Evolutionary conservation across 2,113 vertebrate species (phyloP).

Genomic region (Ictalurus furcatus): DNA sequence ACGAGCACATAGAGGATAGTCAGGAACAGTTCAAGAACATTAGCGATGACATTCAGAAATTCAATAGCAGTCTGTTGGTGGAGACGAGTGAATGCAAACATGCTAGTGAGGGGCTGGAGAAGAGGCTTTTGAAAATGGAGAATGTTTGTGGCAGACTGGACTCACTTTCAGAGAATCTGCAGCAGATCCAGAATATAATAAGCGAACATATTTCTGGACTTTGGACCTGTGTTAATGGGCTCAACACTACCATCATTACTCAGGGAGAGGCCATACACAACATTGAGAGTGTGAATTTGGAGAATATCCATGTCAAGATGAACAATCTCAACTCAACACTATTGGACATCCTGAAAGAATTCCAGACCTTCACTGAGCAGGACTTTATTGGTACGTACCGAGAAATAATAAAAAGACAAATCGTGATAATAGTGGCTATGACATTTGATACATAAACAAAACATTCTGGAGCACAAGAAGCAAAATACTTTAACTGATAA

Average conservation of each 20-base stretch:
- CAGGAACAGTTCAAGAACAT: conserved; percentile 72
- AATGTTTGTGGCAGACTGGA: conserved; percentile 81
- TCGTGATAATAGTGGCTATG: not conserved
- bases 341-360: conserved; percentile 68
- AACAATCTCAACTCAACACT: conserved; percentile 80
- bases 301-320: conserved; percentile 69
- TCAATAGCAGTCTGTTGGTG: conserved; percentile 64
- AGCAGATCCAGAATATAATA: conserved; percentile 81
- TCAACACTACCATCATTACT: conserved; percentile 76
- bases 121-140: conserved; percentile 81
- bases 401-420: not conserved
- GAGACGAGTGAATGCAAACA: conserved; percentile 72
- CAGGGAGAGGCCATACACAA: conserved; percentile 76
- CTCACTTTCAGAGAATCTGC: conserved; percentile 75
- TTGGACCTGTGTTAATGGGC: conserved; percentile 80
- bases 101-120: conserved; percentile 72
- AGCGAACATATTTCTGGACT: conserved; percentile 82
- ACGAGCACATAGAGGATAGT: conserved; percentile 71
- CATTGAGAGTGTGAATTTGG: conserved; percentile 76
- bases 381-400: conserved; percentile 73
- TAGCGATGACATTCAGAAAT: conserved; percentile 66
- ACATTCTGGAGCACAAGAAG: not conserved
- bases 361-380: conserved; percentile 71
- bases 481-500: not conserved
- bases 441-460: not conserved